Percentiles rank a stretch among this genome's conserved stretches.
Conservation (phyloP, 2,113 vertebrate species). For the Leptocoma aspasia region DNA sequence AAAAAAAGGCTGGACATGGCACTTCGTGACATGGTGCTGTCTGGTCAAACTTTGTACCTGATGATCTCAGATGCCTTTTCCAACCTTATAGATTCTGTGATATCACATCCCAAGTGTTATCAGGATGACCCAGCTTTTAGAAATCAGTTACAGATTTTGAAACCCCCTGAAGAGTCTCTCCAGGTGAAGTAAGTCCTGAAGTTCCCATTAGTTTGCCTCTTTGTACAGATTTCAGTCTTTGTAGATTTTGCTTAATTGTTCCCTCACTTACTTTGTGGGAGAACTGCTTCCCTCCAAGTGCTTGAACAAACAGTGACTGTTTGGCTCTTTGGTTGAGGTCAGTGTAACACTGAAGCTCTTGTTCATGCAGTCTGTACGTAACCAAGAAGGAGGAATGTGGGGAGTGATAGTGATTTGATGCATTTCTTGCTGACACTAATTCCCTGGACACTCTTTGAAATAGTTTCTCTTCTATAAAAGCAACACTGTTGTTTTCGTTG, state of each 20-base stretch:
- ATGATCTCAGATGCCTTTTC: neutral
- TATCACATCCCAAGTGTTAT: neutral
- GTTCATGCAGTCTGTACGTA: accelerated
- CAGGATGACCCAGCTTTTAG: neutral
- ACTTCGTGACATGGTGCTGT: neutral
- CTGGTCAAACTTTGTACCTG: too few species aligned
- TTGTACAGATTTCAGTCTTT: neutral
- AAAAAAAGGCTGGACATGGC: neutral
- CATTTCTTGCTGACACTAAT: neutral
- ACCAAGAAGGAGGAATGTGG: accelerated
- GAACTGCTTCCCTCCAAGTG: neutral
- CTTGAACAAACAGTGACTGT: accelerated
- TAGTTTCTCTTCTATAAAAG: neutral
- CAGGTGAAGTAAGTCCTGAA: neutral
- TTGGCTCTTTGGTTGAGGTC: neutral
- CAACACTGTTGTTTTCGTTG: neutral
- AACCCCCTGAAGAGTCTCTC: neutral
- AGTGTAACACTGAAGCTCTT: neutral
- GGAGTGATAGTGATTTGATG: neutral
- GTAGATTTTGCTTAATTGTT: neutral
- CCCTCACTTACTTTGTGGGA: neutral
- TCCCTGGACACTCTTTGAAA: neutral
- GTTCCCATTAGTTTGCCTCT: neutral
- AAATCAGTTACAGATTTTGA: neutral
- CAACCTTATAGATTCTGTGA: neutral